Evolutionary conservation across 1,140 invertebrate genomes (phyloP).

Genomic region (Hypothenemus hampei): DNA sequence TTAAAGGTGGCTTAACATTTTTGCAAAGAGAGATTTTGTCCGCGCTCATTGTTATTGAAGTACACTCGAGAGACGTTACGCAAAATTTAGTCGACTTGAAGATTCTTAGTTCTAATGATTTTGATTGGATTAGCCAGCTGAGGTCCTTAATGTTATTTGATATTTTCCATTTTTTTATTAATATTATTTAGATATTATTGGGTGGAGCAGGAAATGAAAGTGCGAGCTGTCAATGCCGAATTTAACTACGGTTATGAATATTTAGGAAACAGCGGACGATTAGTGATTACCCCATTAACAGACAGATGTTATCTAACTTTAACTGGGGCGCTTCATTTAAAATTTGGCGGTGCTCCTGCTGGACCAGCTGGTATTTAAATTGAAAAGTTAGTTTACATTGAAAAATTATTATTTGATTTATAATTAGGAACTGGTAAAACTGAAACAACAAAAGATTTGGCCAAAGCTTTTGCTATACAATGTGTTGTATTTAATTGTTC

Average conservation of each 20-base stretch:
- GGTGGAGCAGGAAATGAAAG: conserved; percentile 51
- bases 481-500: conserved; percentile 77
- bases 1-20: conserved; percentile 60
- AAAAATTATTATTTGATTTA: neutral
- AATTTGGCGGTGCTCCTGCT: conserved; percentile 67
- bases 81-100: conserved; percentile 57
- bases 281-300: conserved; percentile 85
- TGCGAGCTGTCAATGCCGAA: conserved; percentile 65
- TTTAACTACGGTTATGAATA: conserved; percentile 94
- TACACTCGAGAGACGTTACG: conserved; percentile 65
- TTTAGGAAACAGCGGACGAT: conserved; percentile 78
- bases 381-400: neutral
- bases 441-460: conserved; percentile 71
- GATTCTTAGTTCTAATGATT: conserved; percentile 63
- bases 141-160: conserved; percentile 50
- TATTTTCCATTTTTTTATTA: neutral
- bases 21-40: conserved; percentile 60
- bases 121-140: conserved; percentile 77
- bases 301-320: conserved; percentile 72
- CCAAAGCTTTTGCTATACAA: conserved; percentile 68
- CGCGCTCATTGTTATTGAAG: conserved; percentile 65
- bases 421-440: conserved; percentile 60
- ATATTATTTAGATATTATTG: conserved; percentile 55
- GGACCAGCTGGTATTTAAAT: conserved; percentile 57
- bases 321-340: conserved; percentile 63